Conservation (phyloP, 2,888 invertebrate species). For the Unio pictorum region DNA sequence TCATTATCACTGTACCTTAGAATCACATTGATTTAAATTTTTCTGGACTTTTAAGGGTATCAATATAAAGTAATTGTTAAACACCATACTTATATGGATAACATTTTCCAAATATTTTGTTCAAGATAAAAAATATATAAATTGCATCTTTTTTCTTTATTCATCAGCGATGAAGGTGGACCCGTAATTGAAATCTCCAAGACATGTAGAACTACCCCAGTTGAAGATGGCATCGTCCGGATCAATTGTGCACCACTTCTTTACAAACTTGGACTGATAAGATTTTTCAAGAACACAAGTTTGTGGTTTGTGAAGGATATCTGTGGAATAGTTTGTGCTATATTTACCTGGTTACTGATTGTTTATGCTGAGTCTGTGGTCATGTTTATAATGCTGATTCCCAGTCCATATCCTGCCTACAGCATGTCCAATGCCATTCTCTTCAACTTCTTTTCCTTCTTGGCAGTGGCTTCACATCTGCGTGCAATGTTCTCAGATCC, state of each 20-base stretch:
- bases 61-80: slow-evolving; percentile 18
- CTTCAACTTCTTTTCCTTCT: slow-evolving; percentile 84
- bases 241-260: slow-evolving; percentile 63
- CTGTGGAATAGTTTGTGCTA: slow-evolving; percentile 87
- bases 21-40: slow-evolving; percentile 7
- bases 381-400: slow-evolving; percentile 83
- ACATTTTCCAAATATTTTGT: not conserved
- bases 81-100: slow-evolving; percentile 24
- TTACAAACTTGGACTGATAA: slow-evolving; percentile 50
- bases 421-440: slow-evolving; percentile 79
- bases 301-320: slow-evolving; percentile 86
- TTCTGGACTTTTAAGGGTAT: slow-evolving; percentile 2
- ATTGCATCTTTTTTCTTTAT: not conserved
- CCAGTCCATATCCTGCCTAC: slow-evolving; percentile 80
- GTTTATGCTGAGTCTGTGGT: slow-evolving; percentile 92
- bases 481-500: slow-evolving; percentile 90
- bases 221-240: slow-evolving; percentile 58
- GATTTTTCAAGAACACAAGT: slow-evolving; percentile 30
- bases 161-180: slow-evolving; percentile 12
- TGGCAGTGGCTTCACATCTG: slow-evolving; percentile 83
- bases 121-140: no score
- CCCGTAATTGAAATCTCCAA: slow-evolving; percentile 17
- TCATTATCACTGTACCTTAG: no score
- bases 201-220: slow-evolving; percentile 15
- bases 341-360: slow-evolving; percentile 85